Evolutionary conservation across 2,113 vertebrate species (phyloP).

Genomic region (Urocynchramus pylzowi): DNA sequence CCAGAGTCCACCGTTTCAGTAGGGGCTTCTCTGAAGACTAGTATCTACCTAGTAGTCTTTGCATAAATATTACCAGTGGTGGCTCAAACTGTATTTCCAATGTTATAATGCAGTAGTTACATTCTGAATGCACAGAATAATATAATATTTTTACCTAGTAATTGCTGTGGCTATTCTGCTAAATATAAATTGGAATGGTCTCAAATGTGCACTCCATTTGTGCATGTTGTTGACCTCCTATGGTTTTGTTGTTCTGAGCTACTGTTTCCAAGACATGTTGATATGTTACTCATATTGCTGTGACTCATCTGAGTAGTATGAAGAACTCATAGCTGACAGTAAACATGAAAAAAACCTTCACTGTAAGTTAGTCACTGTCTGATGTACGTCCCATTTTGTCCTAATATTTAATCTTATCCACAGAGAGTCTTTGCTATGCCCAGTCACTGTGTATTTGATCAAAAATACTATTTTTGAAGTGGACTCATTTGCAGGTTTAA

Average conservation of each 20-base stretch:
- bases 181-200: neutral
- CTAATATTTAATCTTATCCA: neutral
- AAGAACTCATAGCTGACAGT: slow-evolving; percentile 44
- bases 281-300: slow-evolving; percentile 41
- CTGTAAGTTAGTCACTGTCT: slow-evolving; percentile 1
- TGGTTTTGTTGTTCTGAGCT: slow-evolving; percentile 54
- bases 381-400: neutral
- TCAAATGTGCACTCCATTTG: neutral
- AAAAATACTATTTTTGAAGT: neutral
- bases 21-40: neutral
- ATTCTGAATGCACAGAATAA: neutral
- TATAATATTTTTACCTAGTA: neutral
- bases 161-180: neutral
- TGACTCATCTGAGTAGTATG: slow-evolving; percentile 50
- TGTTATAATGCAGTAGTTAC: neutral
- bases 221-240: slow-evolving; percentile 22
- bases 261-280: slow-evolving; percentile 47
- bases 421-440: neutral
- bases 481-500: neutral
- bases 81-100: neutral
- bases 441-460: neutral
- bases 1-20: neutral
- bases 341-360: slow-evolving; percentile 6
- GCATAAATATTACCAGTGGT: neutral
- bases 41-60: neutral